Percentiles rank a stretch among this genome's conserved stretches.
These are phyloP conservation scores for Hesperia comma DNA, from an alignment of 2,888 invertebrate genomes.

Conservation along the genomic window DNA sequence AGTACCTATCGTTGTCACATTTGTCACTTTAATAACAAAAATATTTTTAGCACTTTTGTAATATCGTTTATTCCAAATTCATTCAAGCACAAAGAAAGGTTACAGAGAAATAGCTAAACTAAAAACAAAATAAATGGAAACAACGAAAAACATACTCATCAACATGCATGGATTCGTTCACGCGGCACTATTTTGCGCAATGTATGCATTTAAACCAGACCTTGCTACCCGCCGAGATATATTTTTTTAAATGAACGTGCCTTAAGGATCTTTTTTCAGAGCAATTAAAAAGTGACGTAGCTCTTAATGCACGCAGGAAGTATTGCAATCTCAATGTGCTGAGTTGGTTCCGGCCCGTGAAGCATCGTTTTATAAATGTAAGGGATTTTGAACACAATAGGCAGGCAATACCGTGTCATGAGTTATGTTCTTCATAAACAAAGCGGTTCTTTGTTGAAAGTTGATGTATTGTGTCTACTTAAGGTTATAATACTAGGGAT, in stretches of 20 bases:
- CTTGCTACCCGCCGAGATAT: constrained; percentile 6
- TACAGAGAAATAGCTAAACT: background rate
- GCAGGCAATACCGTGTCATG: background rate
- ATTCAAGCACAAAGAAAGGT: background rate
- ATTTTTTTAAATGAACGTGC: constrained; percentile 18
- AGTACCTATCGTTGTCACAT: too few species aligned
- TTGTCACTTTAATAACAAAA: too few species aligned
- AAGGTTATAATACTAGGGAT: background rate
- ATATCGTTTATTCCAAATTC: background rate
- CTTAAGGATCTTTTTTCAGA: constrained; percentile 17
- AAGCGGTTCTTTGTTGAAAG: constrained; percentile 10
- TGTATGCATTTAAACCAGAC: constrained; percentile 10
- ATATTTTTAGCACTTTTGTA: background rate
- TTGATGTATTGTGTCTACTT: constrained; percentile 2
- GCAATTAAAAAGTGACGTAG: constrained; percentile 29
- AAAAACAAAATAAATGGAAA: constrained; percentile 4
- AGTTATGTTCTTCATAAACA: constrained; percentile 8
- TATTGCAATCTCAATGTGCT: constrained; percentile 20
- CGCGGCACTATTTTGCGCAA: background rate
- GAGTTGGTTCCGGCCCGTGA: constrained; percentile 5
- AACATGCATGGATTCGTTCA: constrained; percentile 11
- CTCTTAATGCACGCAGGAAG: constrained; percentile 23
- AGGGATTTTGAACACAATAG: constrained; percentile 5
- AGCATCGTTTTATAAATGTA: constrained; percentile 16
- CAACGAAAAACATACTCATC: background rate